Conservation (phyloP, 2,797 vertebrate genomes). For the Amblyraja radiata region DNA sequence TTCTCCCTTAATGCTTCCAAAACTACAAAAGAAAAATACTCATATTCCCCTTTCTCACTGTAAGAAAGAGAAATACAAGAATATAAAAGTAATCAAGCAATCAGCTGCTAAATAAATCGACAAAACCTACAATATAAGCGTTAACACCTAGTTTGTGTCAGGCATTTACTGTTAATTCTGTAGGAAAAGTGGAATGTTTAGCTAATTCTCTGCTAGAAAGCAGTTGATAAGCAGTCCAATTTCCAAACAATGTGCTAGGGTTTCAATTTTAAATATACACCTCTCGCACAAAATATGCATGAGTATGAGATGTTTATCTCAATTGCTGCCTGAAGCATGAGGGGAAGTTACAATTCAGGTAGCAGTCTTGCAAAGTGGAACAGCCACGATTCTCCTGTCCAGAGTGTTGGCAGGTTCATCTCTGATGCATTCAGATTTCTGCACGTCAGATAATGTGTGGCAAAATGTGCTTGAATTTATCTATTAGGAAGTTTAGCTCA, state of each 20-base stretch:
- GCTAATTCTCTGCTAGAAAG: not conserved
- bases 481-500: not conserved
- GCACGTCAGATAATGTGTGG: not conserved
- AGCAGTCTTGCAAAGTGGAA: not conserved
- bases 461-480: not conserved
- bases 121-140: not conserved
- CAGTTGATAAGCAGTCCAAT: not conserved
- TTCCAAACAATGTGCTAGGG: not conserved
- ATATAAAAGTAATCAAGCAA: not conserved
- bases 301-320: not conserved
- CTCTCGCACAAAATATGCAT: not conserved
- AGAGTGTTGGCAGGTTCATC: not conserved
- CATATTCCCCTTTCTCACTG: not conserved
- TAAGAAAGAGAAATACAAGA: not conserved
- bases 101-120: not conserved
- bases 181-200: not conserved
- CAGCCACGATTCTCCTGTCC: not conserved
- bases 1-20: not conserved
- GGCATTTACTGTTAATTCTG: not conserved
- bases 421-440: not conserved
- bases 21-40: not conserved
- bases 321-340: not conserved
- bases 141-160: not conserved
- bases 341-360: not conserved
- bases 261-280: not conserved